phyloP scores from a whole-genome alignment of 2,113 vertebrate species.

The Theristicus caerulescens region DNA sequence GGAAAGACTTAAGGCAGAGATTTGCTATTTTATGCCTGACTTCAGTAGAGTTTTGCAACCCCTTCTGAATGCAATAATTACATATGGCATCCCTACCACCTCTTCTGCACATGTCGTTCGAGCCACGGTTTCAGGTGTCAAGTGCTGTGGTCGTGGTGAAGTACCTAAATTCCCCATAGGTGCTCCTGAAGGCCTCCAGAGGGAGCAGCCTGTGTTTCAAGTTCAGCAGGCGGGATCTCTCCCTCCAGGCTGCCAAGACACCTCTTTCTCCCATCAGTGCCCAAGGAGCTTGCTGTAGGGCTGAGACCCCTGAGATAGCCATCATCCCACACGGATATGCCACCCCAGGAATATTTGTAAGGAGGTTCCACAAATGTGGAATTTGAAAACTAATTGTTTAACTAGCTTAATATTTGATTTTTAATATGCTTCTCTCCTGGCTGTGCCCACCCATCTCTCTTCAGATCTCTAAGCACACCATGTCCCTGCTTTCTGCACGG shows the following conservation, averaged over 20 bases:
- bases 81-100: neutral
- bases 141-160: neutral
- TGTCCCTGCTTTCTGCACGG: neutral
- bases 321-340: neutral
- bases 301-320: neutral
- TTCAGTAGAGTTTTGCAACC: neutral
- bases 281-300: neutral
- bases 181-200: neutral
- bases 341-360: neutral
- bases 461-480: rapidly evolving
- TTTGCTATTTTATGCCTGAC: neutral
- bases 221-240: neutral
- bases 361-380: neutral
- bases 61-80: neutral
- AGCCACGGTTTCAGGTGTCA: neutral
- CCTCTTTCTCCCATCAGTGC: neutral
- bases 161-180: neutral
- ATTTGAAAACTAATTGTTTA: neutral
- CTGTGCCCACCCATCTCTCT: neutral
- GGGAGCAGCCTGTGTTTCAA: neutral
- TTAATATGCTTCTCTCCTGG: neutral
- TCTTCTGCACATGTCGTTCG: rapidly evolving
- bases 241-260: neutral
- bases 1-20: neutral
- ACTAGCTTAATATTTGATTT: neutral